A percentile compares a stretch with the other conserved stretches of the same genome.
Evolutionary conservation across 2,113 vertebrate genomes (phyloP).

Genomic region (Zosterops hypoxanthus): DNA sequence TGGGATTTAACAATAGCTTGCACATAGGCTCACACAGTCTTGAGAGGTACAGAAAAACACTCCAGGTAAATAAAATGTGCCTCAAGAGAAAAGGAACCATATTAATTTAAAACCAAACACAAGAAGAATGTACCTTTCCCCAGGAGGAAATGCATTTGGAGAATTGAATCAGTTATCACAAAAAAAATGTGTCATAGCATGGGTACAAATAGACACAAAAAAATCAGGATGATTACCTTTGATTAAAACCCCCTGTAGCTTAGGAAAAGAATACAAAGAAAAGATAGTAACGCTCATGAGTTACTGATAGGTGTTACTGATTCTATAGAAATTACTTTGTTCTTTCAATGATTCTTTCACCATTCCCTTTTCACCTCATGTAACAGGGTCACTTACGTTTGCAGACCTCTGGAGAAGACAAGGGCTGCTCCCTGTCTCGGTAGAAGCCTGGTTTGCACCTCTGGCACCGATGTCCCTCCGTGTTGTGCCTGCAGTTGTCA

Average conservation of each 20-base stretch:
- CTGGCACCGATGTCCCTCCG: slow-evolving; percentile 83
- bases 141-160: background rate
- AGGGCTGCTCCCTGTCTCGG: slow-evolving; percentile 71
- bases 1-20: background rate
- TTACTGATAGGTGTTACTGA: background rate
- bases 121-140: background rate
- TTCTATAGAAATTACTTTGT: background rate
- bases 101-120: background rate
- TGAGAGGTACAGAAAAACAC: background rate
- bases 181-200: background rate
- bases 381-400: slow-evolving; percentile 72
- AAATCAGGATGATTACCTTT: background rate
- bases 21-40: background rate
- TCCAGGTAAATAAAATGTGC: background rate
- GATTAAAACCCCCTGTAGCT: background rate
- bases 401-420: slow-evolving; percentile 79
- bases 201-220: background rate
- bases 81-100: background rate
- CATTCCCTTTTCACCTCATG: background rate
- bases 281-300: background rate
- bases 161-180: background rate
- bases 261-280: background rate
- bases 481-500: slow-evolving; percentile 84
- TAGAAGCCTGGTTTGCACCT: slow-evolving; percentile 82
- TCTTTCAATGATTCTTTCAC: background rate